A percentile compares a stretch with the other conserved stretches of the same genome.
Conservation (phyloP, 2,797 vertebrate genomes). For the Lagodon rhomboides region DNA sequence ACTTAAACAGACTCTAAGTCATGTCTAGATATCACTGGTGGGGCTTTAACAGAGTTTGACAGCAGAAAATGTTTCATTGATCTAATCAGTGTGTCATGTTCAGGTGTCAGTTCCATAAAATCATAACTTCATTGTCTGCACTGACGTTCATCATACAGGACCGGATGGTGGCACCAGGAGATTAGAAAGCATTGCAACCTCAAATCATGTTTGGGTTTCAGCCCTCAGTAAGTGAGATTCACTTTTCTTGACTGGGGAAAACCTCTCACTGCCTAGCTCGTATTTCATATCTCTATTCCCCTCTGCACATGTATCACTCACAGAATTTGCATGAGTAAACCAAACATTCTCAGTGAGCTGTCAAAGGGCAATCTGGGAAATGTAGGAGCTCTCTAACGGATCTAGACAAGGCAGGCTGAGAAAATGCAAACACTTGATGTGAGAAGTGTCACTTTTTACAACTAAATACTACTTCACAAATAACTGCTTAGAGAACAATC, state of each 20-base stretch:
- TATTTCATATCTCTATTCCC: neutral
- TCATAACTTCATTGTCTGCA: conserved; percentile 14
- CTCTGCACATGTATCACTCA: neutral
- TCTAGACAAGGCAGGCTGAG: neutral
- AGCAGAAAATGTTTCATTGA: conserved; percentile 1
- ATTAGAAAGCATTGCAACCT: conserved; percentile 8
- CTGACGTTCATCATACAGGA: conserved; percentile 4
- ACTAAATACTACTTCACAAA: conserved; percentile 1
- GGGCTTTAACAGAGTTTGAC: neutral
- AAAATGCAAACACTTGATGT: neutral
- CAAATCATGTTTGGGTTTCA: conserved; percentile 27
- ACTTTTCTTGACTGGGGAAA: conserved; percentile 12
- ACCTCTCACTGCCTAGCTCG: neutral
- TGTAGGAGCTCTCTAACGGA: neutral
- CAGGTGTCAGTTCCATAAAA: conserved; percentile 15
- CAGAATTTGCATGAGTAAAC: neutral
- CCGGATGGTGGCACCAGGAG: neutral
- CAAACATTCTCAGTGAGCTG: neutral
- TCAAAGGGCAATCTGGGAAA: conserved; percentile 21
- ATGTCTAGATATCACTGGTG: neutral
- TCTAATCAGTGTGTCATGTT: neutral
- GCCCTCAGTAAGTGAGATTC: neutral
- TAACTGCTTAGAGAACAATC: neutral
- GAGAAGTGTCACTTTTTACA: neutral
- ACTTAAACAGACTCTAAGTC: neutral